Evolutionary conservation across 2,797 vertebrate species (phyloP), one percentile per base, ranked within the genome.

Genomic region (Leuciscus waleckii): DNA sequence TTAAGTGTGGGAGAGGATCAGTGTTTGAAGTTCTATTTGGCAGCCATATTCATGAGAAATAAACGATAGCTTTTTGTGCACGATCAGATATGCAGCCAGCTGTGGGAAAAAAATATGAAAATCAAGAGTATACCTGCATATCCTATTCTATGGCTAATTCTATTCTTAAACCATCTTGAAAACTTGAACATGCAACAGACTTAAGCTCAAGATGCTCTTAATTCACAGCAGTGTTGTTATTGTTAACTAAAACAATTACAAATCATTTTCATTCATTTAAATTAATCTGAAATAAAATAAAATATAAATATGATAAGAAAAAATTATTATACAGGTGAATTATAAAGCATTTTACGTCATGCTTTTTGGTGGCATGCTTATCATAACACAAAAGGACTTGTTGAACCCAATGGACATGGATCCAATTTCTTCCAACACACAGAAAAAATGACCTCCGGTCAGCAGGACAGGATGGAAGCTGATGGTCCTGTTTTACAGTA

Each of bases 381-480:
- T 87, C 82, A 39, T 49, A 75, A 84, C 37, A 78, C 58, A 56
- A 58, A 26, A 68, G 73, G 63, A 74, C 58, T 63, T 71, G 79
- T 54, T 32, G 39, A 58, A 21, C 71, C 79, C 54, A 82, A 56
- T 37, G 78, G 54, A 84, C 21, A 65, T 56, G 54, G 46, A 81
- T 83, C 74, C 17, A 46, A 37, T 88, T 88, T 83, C 74, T 46
- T 84, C 71, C 68, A 83, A 39, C 78, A 77, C 79, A 83, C 46
- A 88, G 51, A 69, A 84, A 87, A 71, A 85, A 37, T 41, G 63
- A 61, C 41, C 32, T 67, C 21, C 23, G 11, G 69, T 67, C 23
- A 84, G 35, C 46, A 79, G 63, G 32, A 58, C 26, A 56, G 65
- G 74, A 69, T 69, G 76, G 46, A 67, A 56, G 46, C 35, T 37